Conservation (phyloP, 2,888 invertebrate species). For the Aphodius sticticus region DNA sequence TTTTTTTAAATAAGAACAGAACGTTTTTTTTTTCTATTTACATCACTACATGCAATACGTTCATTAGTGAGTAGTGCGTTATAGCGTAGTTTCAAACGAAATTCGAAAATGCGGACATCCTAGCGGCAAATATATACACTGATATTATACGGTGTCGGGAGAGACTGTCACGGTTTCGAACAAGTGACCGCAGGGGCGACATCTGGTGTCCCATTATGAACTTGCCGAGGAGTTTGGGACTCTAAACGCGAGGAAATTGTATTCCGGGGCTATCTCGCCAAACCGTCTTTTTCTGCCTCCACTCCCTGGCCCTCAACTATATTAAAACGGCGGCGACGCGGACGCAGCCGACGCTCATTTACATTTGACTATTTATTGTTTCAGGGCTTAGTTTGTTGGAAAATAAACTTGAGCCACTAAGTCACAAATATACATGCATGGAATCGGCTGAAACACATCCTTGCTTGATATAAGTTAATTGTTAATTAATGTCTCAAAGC, state of each 20-base stretch:
- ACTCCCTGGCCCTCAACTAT: conserved; percentile 8
- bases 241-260: conserved; percentile 32
- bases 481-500: neutral
- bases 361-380: neutral
- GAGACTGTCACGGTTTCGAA: conserved; percentile 32
- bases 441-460: neutral
- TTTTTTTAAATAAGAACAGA: too few species aligned
- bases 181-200: conserved; percentile 38
- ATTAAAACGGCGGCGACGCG: conserved; percentile 16
- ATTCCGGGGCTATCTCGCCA: conserved; percentile 34
- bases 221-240: conserved; percentile 31
- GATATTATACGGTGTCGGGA: conserved; percentile 31
- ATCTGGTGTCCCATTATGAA: conserved; percentile 37
- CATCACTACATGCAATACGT: neutral
- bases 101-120: neutral
- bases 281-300: conserved; percentile 19
- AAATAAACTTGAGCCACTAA: neutral
- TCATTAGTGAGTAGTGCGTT: neutral
- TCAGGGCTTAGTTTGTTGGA: neutral
- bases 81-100: neutral
- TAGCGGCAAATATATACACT: conserved; percentile 16
- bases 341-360: neutral
- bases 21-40: too few species aligned
- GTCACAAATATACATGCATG: neutral
- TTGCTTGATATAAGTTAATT: too few species aligned